Percentiles rank a stretch among this genome's conserved stretches.
phyloP scores from a whole-genome alignment of 2,797 vertebrate species.

The Gouania willdenowi region DNA sequence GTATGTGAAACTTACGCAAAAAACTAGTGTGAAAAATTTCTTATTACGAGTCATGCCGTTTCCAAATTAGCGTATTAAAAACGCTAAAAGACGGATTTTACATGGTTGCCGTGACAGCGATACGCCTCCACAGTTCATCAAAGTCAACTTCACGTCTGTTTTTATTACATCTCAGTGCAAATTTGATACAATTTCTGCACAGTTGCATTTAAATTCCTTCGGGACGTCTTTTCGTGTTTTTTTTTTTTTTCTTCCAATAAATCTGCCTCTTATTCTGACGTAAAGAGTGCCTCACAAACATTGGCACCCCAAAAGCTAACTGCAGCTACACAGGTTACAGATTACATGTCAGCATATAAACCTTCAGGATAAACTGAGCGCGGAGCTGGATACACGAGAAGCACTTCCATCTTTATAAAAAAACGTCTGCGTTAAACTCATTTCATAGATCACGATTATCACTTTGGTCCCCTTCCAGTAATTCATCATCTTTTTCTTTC shows the following conservation, averaged over 20 bases:
- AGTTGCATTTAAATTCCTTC: constrained; percentile 39
- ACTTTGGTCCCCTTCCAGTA: constrained; percentile 76
- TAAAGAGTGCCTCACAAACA: too few species aligned
- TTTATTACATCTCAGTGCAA: constrained; percentile 64
- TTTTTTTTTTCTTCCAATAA: too few species aligned
- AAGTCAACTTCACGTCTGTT: too few species aligned
- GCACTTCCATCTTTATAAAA: constrained; percentile 71
- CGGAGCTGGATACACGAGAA: constrained; percentile 56
- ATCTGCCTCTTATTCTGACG: constrained; percentile 26
- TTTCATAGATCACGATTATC: constrained; percentile 57
- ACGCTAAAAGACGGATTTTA: too few species aligned
- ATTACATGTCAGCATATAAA: constrained; percentile 61
- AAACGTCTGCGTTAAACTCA: constrained; percentile 72
- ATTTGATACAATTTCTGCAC: constrained; percentile 56
- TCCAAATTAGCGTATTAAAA: too few species aligned
- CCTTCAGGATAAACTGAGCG: constrained; percentile 57
- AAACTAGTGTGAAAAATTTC: too few species aligned
- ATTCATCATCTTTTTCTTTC: constrained; percentile 56
- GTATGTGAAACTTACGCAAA: too few species aligned
- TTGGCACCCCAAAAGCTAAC: too few species aligned
- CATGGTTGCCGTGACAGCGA: too few species aligned
- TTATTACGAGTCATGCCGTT: too few species aligned
- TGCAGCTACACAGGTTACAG: constrained; percentile 51
- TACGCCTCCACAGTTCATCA: too few species aligned
- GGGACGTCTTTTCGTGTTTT: constrained; percentile 15